Evolutionary conservation across 2,888 invertebrate species (phyloP).

Genomic region (Saturnia pavonia): DNA sequence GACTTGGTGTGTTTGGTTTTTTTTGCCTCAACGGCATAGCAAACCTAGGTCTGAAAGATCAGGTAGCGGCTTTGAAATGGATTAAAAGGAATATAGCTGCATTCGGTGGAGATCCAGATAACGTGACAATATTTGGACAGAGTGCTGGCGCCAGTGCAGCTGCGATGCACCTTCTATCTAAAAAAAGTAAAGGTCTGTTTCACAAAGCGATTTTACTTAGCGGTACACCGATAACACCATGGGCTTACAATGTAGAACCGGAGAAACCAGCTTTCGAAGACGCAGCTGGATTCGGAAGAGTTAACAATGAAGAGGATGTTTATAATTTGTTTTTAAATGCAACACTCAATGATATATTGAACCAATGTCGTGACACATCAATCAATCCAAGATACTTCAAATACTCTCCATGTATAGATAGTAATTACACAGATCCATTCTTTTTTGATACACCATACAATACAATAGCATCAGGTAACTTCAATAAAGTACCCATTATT

Average conservation of each 20-base stretch:
- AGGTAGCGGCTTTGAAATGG: constrained; percentile 70
- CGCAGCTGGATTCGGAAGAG: constrained; percentile 52
- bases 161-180: constrained; percentile 64
- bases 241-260: constrained; percentile 66
- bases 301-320: constrained; percentile 44
- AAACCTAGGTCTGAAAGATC: constrained; percentile 71
- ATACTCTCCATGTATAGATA: constrained; percentile 66
- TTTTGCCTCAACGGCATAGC: constrained; percentile 63
- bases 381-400: constrained; percentile 63
- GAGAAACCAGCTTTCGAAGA: constrained; percentile 52
- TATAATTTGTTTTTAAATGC: constrained; percentile 51
- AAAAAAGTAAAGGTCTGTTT: constrained; percentile 59
- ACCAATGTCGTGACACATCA: constrained; percentile 53
- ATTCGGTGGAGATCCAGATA: constrained; percentile 73
- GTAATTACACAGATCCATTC: constrained; percentile 56
- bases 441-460: constrained; percentile 65
- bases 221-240: constrained; percentile 60
- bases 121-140: constrained; percentile 70
- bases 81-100: constrained; percentile 62
- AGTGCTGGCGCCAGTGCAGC: constrained; percentile 69
- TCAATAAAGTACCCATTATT: constrained; percentile 66
- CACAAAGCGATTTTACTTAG: constrained; percentile 70
- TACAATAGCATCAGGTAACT: constrained; percentile 57
- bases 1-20: constrained; percentile 68
- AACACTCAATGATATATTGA: constrained; percentile 46